phyloP scores from a whole-genome alignment of 2,888 invertebrate species.

The Pterostichus niger region DNA sequence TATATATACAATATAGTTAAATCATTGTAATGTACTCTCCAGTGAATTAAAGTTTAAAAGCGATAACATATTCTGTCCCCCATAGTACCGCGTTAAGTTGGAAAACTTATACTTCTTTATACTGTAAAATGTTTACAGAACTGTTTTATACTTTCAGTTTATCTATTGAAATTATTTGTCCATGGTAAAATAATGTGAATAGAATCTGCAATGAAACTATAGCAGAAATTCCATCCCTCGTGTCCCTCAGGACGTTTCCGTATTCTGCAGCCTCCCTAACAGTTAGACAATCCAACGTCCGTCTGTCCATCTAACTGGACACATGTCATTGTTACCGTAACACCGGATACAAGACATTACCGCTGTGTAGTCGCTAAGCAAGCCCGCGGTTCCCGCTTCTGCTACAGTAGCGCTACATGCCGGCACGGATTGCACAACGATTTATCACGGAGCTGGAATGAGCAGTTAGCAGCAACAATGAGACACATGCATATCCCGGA shows the following conservation, averaged over 20 bases:
- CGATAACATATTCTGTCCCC: too few relatives aligned
- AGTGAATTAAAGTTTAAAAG: too few relatives aligned
- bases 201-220: slow-evolving; percentile 14
- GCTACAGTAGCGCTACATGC: background rate
- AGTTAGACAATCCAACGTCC: slow-evolving; percentile 27
- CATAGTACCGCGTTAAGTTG: too few relatives aligned
- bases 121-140: too few relatives aligned
- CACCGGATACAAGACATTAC: slow-evolving; percentile 64
- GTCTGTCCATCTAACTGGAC: slow-evolving; percentile 48
- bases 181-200: background rate
- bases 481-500: slow-evolving; percentile 68
- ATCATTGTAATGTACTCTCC: too few relatives aligned
- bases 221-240: slow-evolving; percentile 13
- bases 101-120: too few relatives aligned
- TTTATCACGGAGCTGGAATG: slow-evolving; percentile 56
- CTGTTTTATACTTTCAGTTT: too few relatives aligned
- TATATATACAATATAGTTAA: too few relatives aligned
- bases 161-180: too few relatives aligned
- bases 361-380: background rate
- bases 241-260: slow-evolving; percentile 31
- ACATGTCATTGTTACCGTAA: slow-evolving; percentile 66
- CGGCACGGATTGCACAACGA: slow-evolving; percentile 61
- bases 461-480: slow-evolving; percentile 49
- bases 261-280: background rate
- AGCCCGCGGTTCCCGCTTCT: slow-evolving; percentile 12